Conservation (phyloP, 2,113 vertebrate genomes). For the Rallus limicola region DNA sequence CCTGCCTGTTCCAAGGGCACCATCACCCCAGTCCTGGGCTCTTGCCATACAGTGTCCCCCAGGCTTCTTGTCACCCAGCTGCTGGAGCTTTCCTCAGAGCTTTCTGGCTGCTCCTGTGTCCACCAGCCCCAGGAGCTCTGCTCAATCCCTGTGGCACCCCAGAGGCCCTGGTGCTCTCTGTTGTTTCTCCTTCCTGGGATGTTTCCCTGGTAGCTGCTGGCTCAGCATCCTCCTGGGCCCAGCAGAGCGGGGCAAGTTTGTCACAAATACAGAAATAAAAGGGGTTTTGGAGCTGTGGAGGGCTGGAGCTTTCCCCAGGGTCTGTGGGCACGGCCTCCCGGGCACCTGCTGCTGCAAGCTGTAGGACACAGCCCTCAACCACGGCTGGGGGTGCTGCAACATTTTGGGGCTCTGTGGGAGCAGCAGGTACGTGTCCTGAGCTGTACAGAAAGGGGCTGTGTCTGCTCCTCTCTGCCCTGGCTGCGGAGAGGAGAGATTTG, state of each 20-base stretch:
- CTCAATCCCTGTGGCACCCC: neutral
- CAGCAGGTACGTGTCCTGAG: neutral
- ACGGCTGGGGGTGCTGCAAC: neutral
- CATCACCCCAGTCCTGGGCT: neutral
- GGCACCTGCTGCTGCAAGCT: neutral
- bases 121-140: neutral
- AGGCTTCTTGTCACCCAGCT: neutral
- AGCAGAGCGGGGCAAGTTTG: neutral
- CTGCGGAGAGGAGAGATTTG: neutral
- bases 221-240: neutral
- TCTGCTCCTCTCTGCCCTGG: neutral
- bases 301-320: neutral
- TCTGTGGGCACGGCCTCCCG: neutral
- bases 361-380: too few species aligned
- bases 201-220: neutral
- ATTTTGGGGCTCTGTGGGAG: rapidly evolving
- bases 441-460: rapidly evolving
- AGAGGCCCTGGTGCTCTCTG: neutral
- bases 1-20: too few species aligned
- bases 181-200: neutral
- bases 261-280: neutral
- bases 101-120: neutral
- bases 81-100: neutral
- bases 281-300: rapidly evolving
- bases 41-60: neutral